phyloP scores from a whole-genome alignment of 2,113 vertebrate genomes.

The Ictalurus punctatus region DNA sequence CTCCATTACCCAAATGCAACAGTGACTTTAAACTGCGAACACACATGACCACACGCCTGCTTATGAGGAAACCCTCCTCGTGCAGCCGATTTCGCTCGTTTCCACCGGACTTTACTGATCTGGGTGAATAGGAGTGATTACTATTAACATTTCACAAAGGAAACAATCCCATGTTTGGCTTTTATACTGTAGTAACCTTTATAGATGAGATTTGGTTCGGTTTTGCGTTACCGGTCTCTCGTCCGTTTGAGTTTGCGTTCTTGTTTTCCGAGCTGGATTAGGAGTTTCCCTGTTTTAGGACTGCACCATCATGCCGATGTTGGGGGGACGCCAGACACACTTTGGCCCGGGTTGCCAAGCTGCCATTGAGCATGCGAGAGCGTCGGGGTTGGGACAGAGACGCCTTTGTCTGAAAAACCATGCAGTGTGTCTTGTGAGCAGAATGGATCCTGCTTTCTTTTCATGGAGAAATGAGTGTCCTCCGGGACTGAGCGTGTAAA shows the following conservation, averaged over 20 bases:
- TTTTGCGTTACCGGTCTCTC: neutral
- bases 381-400: slow-evolving; percentile 62
- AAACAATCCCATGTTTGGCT: neutral
- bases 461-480: slow-evolving; percentile 48
- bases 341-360: slow-evolving; percentile 44
- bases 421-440: slow-evolving; percentile 68
- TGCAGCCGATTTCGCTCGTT: neutral
- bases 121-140: neutral
- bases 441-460: slow-evolving; percentile 63
- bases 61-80: neutral
- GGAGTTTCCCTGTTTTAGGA: slow-evolving; percentile 26
- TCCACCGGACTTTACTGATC: neutral
- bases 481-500: slow-evolving; percentile 33
- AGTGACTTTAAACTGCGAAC: too few relatives aligned
- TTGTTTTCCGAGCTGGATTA: neutral
- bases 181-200: neutral
- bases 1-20: too few relatives aligned
- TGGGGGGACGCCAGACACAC: slow-evolving; percentile 16
- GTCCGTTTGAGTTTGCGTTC: neutral
- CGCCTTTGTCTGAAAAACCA: slow-evolving; percentile 69
- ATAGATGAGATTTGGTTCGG: neutral
- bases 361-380: slow-evolving; percentile 48
- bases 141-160: neutral
- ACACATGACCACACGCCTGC: neutral
- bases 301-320: neutral